Percentiles rank a stretch among this genome's conserved stretches.
These are phyloP conservation scores for Leucozona laternaria DNA, from an alignment of 2,888 invertebrate species.

Conservation along the genomic window DNA sequence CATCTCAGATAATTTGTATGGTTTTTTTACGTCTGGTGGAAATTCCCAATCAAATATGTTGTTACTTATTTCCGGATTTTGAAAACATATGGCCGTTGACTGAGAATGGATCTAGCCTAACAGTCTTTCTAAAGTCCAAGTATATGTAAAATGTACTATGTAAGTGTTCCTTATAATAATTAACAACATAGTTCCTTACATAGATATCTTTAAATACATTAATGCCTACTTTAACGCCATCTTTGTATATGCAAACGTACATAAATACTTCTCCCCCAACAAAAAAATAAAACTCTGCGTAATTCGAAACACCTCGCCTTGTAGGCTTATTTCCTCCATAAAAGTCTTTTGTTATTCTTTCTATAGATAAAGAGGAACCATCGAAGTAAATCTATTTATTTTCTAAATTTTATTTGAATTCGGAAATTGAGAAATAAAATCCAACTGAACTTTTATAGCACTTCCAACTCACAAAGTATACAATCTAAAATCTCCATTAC, in stretches of 20 bases:
- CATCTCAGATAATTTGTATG: too few relatives aligned
- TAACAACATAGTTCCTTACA: neutral
- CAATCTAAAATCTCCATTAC: conserved; percentile 59
- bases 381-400: conserved; percentile 25
- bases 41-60: too few relatives aligned
- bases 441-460: conserved; percentile 58
- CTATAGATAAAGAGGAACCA: conserved; percentile 1
- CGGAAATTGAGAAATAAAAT: conserved; percentile 53
- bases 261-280: neutral
- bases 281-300: neutral
- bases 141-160: too few relatives aligned
- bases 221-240: neutral
- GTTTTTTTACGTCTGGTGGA: too few relatives aligned
- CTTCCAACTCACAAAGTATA: conserved; percentile 42
- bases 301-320: neutral
- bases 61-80: too few relatives aligned
- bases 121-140: too few relatives aligned
- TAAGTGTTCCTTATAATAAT: neutral
- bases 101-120: too few relatives aligned
- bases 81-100: too few relatives aligned
- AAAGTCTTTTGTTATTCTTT: conserved; percentile 30
- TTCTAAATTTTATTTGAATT: conserved; percentile 42
- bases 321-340: neutral
- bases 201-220: neutral
- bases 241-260: neutral